Percentiles rank a stretch among this genome's conserved stretches.
These are phyloP conservation scores for Euplexia lucipara DNA, from an alignment of 2,888 invertebrate species.

Conservation along the genomic window DNA sequence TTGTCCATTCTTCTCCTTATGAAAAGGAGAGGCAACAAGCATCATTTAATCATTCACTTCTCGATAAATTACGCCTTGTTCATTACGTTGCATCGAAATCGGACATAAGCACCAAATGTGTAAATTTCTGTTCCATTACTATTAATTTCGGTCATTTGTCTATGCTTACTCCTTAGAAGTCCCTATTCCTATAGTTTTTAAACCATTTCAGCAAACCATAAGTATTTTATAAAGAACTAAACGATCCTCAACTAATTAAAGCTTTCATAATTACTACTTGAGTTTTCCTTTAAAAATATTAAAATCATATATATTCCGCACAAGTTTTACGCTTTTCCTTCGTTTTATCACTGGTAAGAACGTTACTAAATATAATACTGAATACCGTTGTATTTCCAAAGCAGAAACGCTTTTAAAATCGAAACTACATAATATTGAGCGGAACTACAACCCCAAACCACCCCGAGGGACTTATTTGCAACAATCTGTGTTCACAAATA, in stretches of 20 bases:
- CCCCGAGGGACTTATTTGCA: constrained; percentile 76
- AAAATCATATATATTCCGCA: constrained; percentile 14
- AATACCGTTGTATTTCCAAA: constrained; percentile 50
- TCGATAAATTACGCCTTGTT: neutral
- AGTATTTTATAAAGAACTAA: constrained; percentile 2
- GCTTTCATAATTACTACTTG: constrained; percentile 24
- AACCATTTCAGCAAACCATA: constrained; percentile 1
- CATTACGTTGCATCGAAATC: neutral
- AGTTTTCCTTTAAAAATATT: constrained; percentile 16
- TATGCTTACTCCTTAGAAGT: neutral
- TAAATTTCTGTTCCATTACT: neutral
- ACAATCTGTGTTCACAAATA: constrained; percentile 79
- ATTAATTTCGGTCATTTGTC: neutral
- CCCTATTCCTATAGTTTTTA: neutral
- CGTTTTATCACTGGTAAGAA: constrained; percentile 29
- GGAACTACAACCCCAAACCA: constrained; percentile 63
- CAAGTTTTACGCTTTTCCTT: constrained; percentile 17
- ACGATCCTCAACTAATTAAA: constrained; percentile 14
- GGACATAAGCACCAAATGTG: neutral
- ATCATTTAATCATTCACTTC: no score
- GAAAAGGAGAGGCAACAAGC: no score
- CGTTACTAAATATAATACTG: constrained; percentile 11
- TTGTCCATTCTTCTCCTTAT: no score
- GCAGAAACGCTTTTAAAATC: constrained; percentile 66
- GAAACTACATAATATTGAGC: constrained; percentile 67